These are phyloP conservation scores for Diaprepes abbreviatus DNA, from an alignment of 2,888 invertebrate species.

Conservation along the genomic window DNA sequence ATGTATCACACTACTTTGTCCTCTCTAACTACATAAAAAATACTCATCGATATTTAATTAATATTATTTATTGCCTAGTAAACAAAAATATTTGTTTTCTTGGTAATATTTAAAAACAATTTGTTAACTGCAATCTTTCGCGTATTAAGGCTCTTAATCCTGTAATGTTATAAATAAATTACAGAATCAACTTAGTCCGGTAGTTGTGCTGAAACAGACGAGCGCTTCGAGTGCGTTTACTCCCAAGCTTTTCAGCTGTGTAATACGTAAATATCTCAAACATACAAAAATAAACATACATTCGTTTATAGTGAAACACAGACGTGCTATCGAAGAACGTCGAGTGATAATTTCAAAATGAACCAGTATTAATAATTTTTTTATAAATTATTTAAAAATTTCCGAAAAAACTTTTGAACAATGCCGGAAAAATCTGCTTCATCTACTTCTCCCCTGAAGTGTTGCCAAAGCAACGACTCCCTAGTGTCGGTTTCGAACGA, in stretches of 20 bases:
- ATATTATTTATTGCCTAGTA: no score
- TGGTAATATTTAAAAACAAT: no score
- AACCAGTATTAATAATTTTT: slow-evolving; percentile 4
- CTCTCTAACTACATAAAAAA: no score
- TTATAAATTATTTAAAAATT: neutral
- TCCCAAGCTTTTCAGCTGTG: neutral
- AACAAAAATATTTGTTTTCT: no score
- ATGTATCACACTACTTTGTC: no score
- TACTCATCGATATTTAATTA: no score
- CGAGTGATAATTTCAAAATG: no score
- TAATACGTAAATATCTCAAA: neutral
- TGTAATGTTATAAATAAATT: slow-evolving; percentile 40
- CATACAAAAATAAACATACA: no score
- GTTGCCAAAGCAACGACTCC: slow-evolving; percentile 61
- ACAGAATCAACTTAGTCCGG: slow-evolving; percentile 18
- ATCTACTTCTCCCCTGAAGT: slow-evolving; percentile 58
- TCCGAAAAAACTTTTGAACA: neutral
- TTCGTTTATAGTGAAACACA: no score
- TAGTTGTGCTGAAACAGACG: slow-evolving; percentile 14
- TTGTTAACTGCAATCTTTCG: neutral
- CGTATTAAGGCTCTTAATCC: slow-evolving; percentile 30
- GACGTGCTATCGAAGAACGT: no score
- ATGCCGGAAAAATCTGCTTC: slow-evolving; percentile 21
- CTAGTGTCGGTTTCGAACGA: slow-evolving; percentile 57
- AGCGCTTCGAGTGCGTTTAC: neutral